Percentiles rank a stretch among this genome's conserved stretches.
These are phyloP conservation scores for Okapia johnstoni DNA, from an alignment of 2,113 vertebrate species.

Conservation along the genomic window DNA sequence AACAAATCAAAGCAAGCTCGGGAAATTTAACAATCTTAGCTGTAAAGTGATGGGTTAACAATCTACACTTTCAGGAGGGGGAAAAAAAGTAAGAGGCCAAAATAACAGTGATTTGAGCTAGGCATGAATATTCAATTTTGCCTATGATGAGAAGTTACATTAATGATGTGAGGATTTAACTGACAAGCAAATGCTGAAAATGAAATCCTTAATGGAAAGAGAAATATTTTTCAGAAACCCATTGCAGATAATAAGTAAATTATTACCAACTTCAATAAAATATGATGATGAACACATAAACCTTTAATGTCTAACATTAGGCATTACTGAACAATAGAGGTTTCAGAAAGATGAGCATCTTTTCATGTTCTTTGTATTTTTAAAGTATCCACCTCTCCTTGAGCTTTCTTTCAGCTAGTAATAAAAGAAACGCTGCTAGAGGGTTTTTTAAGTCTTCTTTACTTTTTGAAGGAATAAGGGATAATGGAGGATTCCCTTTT, in stretches of 20 bases:
- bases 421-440: constrained; percentile 75
- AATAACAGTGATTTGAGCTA: constrained; percentile 67
- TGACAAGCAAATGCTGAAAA: constrained; percentile 58
- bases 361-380: constrained; percentile 70
- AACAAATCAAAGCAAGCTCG: background rate
- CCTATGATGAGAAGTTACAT: constrained; percentile 63
- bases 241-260: constrained; percentile 66
- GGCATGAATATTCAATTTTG: constrained; percentile 66
- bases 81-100: constrained; percentile 71
- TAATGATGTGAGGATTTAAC: constrained; percentile 59
- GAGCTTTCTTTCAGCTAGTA: constrained; percentile 74
- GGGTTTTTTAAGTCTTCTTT: constrained; percentile 76
- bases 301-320: constrained; percentile 70
- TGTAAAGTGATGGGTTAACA: constrained; percentile 79
- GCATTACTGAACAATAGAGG: constrained; percentile 73
- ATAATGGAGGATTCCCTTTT: background rate
- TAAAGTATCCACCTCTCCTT: constrained; percentile 77
- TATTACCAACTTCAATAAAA: constrained; percentile 56
- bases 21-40: constrained; percentile 66
- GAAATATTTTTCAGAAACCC: constrained; percentile 71
- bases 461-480: constrained; percentile 50
- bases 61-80: constrained; percentile 70
- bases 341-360: constrained; percentile 72
- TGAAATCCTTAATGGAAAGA: constrained; percentile 63
- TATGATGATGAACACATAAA: constrained; percentile 73